Base-by-base conservation (phyloP, 2,113 vertebrate genomes). In the Pluvianellus socialis region DNA sequence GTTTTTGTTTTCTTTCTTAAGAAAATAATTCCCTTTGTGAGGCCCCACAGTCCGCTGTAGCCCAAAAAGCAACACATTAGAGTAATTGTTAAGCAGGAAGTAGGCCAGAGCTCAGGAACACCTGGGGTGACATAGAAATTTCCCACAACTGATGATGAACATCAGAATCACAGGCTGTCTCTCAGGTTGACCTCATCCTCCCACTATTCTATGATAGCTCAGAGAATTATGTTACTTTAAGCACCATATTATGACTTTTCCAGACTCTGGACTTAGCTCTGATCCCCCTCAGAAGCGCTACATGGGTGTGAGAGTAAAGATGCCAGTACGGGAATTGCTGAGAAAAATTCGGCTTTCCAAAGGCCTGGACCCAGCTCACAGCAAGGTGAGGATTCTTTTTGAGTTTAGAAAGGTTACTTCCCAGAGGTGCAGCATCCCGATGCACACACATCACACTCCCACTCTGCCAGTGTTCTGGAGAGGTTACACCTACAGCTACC, bases 281-380 rank as follows among this genome's bases (percentile, higher is more conserved):
- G 42, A 87, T 49, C 20, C 86, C 70, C 26, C 85, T 35, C 97
- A 98, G 42, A 98, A 97, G 96, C 97, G 97, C 38, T 99, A 99
- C 94, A 92, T 98, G 14, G 99, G 99, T 6, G 99, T 99, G 40
- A 98, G 98, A 45, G 99, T 99, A 16, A 98, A 98, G 95, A 98
- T 98, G 98, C 98, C 99, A 1, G 99, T 99, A 7, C 98, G 97
- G 85, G 99, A 99, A 55, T 42, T 99, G 79, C 97, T 99, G 79
- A 97, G 88, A 44, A 98, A 98, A 72, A 97, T 98, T 27, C 98
- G 99, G 7, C 86, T 98, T 15, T 97, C 98, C 72, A 98, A 97
- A 76, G 99, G 98, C 19, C 73, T 95, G 72, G 96, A 98, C 5
- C 89, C 97, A 13, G 80, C 94, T 63, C 66, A 95, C 4, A 7